Conservation (phyloP, 2,888 invertebrate species). For the Microplitis deprimator region DNA sequence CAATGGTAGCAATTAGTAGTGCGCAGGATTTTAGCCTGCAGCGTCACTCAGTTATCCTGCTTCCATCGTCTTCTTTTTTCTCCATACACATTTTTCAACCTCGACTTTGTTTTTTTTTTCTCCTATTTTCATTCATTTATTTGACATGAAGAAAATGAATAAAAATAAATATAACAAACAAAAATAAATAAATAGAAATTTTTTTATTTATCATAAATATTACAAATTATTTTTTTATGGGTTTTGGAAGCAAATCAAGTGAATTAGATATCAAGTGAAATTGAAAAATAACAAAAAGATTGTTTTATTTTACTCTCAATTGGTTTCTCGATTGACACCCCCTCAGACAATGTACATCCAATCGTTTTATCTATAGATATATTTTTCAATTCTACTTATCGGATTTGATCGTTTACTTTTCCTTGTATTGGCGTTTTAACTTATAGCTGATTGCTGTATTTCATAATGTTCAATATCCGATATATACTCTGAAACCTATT, state of each 20-base stretch:
- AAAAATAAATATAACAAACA: too few relatives aligned
- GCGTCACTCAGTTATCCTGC: slow-evolving; percentile 22
- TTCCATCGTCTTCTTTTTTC: background rate
- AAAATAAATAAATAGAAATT: too few relatives aligned
- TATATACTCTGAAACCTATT: too few relatives aligned
- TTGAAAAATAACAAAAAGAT: slow-evolving; percentile 1
- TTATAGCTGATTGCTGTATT: background rate
- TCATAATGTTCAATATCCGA: background rate
- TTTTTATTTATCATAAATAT: background rate
- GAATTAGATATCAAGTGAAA: background rate
- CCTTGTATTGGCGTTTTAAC: background rate
- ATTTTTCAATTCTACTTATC: background rate
- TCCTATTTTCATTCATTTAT: background rate
- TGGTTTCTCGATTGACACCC: slow-evolving; percentile 9
- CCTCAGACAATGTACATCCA: slow-evolving; percentile 1
- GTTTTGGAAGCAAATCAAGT: background rate
- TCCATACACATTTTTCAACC: background rate
- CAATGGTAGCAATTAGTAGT: slow-evolving; percentile 59
- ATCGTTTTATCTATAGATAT: background rate
- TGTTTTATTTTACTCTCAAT: background rate
- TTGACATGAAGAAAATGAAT: too few relatives aligned
- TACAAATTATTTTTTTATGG: background rate
- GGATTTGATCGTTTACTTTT: background rate
- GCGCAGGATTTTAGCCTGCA: slow-evolving; percentile 54
- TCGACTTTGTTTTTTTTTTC: background rate